Base-by-base conservation (phyloP, 2,113 vertebrate species). In the Gila orcuttii region DNA sequence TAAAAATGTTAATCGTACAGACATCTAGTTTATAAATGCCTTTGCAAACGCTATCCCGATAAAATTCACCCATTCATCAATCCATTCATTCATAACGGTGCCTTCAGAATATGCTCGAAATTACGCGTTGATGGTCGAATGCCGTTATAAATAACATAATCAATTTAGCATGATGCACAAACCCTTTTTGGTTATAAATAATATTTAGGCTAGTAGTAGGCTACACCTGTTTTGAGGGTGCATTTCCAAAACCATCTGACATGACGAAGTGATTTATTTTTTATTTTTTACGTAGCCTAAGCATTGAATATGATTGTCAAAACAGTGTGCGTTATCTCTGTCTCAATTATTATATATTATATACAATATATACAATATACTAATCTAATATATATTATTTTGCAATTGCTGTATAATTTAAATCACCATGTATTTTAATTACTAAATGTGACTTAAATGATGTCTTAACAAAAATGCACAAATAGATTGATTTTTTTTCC, bases 151-250 rank as follows among this genome's bases (percentile, higher is more conserved):
- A 75, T 39, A 1, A 57, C 17, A 36, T 39, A 10, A 79, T 21
- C 76, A 5, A 10, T n/a, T 59, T 57, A 13, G 13, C 0, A n/a
- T 13, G 1, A 59, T 39, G 76, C 52, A 39, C 21, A 50, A 1
- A 15, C 11, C 45, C 12, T 25, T 25, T 55, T 77, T 33, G 1
- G 47, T 6, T 77, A 21, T 21, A 31, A 52, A 31, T 31, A 13
- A 31, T 6, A 42, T 42, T n/a, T 50, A 28, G n/a, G 11, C 1
- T 28, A 25, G 1, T 21, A 45, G 5, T 79, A n/a, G n/a, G n/a
- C n/a, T n/a, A 12, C 79, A 81, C 79, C 60, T 81, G 79, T 50
- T 64, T 23, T 10, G 36, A 11, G 4, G 59, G 42, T 23, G 79
- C 60, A 50, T 50, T 15, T 31, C 57, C 31, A 21, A 39, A 12